These are phyloP conservation scores for Ctena decussata DNA, from an alignment of 2,888 invertebrate genomes.

Conservation along the genomic window DNA sequence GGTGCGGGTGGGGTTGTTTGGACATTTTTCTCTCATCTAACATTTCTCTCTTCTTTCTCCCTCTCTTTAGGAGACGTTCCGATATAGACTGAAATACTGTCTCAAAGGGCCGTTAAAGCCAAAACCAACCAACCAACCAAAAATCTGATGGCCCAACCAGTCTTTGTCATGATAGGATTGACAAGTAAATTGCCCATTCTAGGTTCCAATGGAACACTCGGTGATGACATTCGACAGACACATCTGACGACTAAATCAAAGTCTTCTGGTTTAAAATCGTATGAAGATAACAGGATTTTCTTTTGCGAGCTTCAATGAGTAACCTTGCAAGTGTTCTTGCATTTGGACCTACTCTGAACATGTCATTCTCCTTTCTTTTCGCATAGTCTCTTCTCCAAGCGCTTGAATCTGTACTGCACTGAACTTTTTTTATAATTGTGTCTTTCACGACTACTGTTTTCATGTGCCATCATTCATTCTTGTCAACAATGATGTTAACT, in stretches of 20 bases:
- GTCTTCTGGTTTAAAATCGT: conserved; percentile 8
- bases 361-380: conserved; percentile 31
- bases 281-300: conserved; percentile 9
- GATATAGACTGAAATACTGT: too few relatives aligned
- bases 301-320: conserved; percentile 23
- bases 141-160: conserved; percentile 18
- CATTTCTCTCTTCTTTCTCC: too few relatives aligned
- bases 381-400: conserved; percentile 21
- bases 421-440: conserved; percentile 28
- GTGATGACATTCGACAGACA: conserved; percentile 5
- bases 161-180: conserved; percentile 35
- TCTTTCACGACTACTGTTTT: conserved; percentile 25
- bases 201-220: conserved; percentile 1
- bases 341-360: conserved; percentile 27
- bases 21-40: too few relatives aligned
- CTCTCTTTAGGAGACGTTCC: too few relatives aligned
- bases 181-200: conserved; percentile 28
- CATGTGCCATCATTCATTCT: conserved; percentile 24
- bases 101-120: too few relatives aligned
- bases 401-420: conserved; percentile 40
- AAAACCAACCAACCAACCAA: too few relatives aligned
- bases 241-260: conserved; percentile 33
- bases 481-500: too few relatives aligned
- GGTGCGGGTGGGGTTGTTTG: too few relatives aligned
- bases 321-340: conserved; percentile 28